phyloP scores from a whole-genome alignment of 2,797 vertebrate species.

The Sebastes iracundus region DNA sequence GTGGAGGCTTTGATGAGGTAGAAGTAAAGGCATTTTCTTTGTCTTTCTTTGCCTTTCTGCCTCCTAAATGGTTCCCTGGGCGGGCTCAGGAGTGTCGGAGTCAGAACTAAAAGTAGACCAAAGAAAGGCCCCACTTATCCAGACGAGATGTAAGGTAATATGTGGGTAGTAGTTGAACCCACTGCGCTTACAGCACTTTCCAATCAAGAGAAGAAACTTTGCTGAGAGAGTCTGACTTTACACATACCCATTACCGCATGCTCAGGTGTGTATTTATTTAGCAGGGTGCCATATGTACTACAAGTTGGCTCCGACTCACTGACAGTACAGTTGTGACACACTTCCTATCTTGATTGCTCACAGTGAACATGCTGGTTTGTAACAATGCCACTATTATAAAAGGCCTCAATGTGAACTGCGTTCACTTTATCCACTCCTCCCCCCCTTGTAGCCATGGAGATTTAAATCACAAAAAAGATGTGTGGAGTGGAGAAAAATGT shows the following conservation, averaged over 20 bases:
- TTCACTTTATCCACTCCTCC: constrained; percentile 21
- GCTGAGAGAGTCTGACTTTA: not conserved
- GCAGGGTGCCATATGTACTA: not conserved
- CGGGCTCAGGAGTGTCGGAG: constrained; percentile 31
- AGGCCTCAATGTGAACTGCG: constrained; percentile 12
- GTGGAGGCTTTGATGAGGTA: constrained; percentile 41
- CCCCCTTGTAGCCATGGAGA: constrained; percentile 18
- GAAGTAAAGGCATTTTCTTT: constrained; percentile 43
- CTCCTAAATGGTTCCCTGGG: constrained; percentile 64
- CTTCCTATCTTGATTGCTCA: constrained; percentile 41
- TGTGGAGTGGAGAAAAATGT: constrained; percentile 34
- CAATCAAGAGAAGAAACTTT: constrained; percentile 60
- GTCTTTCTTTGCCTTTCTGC: constrained; percentile 41
- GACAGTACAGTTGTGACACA: not conserved
- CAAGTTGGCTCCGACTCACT: constrained; percentile 1
- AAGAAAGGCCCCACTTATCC: constrained; percentile 51
- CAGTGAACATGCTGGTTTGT: constrained; percentile 20
- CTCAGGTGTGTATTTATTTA: constrained; percentile 23
- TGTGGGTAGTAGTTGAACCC: constrained; percentile 14
- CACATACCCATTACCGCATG: not conserved
- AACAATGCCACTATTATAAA: constrained; percentile 13
- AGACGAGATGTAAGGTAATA: constrained; percentile 39
- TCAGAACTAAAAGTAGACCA: constrained; percentile 43
- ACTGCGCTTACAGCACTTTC: constrained; percentile 18
- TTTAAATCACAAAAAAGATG: constrained; percentile 37